Percentiles rank a stretch among this genome's conserved stretches.
Conservation (phyloP, 2,797 vertebrate species). For the Ceyx erithaca region DNA sequence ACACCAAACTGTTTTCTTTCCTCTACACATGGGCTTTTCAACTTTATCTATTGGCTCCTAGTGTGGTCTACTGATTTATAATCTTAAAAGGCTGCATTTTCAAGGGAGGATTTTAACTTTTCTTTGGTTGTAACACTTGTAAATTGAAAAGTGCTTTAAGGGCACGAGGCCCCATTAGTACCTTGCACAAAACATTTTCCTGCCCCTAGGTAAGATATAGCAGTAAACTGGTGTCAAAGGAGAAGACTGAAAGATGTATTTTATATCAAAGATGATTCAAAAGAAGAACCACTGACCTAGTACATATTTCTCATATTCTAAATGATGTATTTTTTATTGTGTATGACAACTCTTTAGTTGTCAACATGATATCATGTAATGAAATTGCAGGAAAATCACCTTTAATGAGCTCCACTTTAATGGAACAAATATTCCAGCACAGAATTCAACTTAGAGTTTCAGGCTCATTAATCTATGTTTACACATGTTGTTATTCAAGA, state of each 20-base stretch:
- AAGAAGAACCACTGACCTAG: not conserved
- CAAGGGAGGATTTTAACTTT: not conserved
- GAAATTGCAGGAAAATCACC: not conserved
- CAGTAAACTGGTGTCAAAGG: not conserved
- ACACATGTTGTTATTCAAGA: not conserved
- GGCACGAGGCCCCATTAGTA: not conserved
- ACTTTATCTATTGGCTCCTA: not conserved
- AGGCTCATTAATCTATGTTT: not conserved
- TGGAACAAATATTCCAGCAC: not conserved
- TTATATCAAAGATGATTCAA: not conserved
- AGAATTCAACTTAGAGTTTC: not conserved
- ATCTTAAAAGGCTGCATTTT: not conserved
- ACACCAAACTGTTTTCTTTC: not conserved
- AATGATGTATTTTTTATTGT: not conserved
- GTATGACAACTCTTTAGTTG: not conserved
- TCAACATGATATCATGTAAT: not conserved
- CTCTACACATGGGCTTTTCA: not conserved
- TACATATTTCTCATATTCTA: not conserved
- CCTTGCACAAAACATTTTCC: not conserved
- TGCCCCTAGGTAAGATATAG: not conserved
- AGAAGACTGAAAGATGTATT: accelerated
- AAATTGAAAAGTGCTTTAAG: not conserved
- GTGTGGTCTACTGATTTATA: not conserved
- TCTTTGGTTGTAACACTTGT: accelerated
- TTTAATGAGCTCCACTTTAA: not conserved